Evolutionary conservation across 2,888 invertebrate species (phyloP), one percentile per base, ranked within the genome.

Genomic region (Tetropium fuscum): DNA sequence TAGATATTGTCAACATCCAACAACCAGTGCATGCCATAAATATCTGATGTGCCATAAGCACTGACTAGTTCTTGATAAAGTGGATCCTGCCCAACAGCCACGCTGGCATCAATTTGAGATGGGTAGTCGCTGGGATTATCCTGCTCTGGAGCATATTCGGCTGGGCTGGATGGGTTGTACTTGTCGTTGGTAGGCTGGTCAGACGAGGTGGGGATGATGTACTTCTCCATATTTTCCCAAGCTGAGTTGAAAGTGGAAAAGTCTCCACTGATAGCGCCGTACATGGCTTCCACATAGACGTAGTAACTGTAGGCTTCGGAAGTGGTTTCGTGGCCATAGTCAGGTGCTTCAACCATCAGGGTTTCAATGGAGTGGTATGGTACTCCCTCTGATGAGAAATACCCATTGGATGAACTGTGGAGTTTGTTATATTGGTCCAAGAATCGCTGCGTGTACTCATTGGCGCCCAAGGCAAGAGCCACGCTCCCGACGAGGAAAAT

Each of bases 361-460:
- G 71, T 71, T 61, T 71, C 71, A 4, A 65, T 61, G n/a, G 67
- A 41, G 43, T 71, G 71, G 49, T 70, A 71, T 5, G 71, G 71
- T 13, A 71, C 60, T 22, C 68, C 68, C 44, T 57, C 55, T n/a
- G 59, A 25, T 3, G 63, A 63, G 15, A 63, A 63, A 19, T 63
- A 63, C 19, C 63, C 63, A 25, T 53, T 53, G 1, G 44, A 25
- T n/a, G 44, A 3, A 19, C 49, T 32, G 16, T 63, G 58, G 8
- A 63, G 58, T 48, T 59, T 63, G n/a, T 53, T 53, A 22, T 63
- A 63, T 7, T 63, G 63, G n/a, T 63, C 63, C 13, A 63, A 41
- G 13, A 63, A 63, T 19, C 63, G 41, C 43, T 63, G 53, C 19
- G 43, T 63, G 18, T 63, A 63, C 8, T 59, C 63, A 11, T 44